phyloP scores from a whole-genome alignment of 2,888 invertebrate genomes.

The Agriopis leucophaearia region DNA sequence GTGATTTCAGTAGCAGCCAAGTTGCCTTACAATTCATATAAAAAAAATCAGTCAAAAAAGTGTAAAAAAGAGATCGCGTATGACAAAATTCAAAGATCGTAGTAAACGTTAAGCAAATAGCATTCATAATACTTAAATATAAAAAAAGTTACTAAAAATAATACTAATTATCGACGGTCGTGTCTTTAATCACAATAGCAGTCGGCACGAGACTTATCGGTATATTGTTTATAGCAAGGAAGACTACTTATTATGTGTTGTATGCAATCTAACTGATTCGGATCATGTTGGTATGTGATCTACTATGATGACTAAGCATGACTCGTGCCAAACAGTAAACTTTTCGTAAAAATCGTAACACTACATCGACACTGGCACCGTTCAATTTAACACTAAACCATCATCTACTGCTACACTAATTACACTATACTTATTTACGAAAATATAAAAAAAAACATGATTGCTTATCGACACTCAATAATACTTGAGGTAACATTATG shows the following conservation, averaged over 20 bases:
- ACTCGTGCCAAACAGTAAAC: slow-evolving; percentile 34
- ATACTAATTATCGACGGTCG: slow-evolving; percentile 54
- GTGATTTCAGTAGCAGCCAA: slow-evolving; percentile 48
- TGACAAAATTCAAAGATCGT: slow-evolving; percentile 59
- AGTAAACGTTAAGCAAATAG: slow-evolving; percentile 59
- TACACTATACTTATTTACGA: slow-evolving; percentile 32
- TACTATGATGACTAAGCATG: background rate
- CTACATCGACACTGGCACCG: slow-evolving; percentile 47
- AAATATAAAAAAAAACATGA: slow-evolving; percentile 28
- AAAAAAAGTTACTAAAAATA: slow-evolving; percentile 50
- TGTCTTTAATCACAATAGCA: slow-evolving; percentile 49
- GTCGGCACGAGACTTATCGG: slow-evolving; percentile 23
- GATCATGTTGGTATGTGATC: background rate
- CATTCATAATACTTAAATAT: slow-evolving; percentile 63
- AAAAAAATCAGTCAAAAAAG: slow-evolving; percentile 75
- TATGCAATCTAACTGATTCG: background rate
- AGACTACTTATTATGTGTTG: background rate
- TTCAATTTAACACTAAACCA: slow-evolving; percentile 38
- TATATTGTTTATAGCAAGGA: background rate
- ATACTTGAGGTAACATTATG: slow-evolving; percentile 40
- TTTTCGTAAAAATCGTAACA: slow-evolving; percentile 32
- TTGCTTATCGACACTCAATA: slow-evolving; percentile 31
- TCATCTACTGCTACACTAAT: slow-evolving; percentile 52
- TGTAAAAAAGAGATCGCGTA: slow-evolving; percentile 64
- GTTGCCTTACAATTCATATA: slow-evolving; percentile 51